phyloP scores from a whole-genome alignment of 2,797 vertebrate genomes.

The Crenuchus spilurus region DNA sequence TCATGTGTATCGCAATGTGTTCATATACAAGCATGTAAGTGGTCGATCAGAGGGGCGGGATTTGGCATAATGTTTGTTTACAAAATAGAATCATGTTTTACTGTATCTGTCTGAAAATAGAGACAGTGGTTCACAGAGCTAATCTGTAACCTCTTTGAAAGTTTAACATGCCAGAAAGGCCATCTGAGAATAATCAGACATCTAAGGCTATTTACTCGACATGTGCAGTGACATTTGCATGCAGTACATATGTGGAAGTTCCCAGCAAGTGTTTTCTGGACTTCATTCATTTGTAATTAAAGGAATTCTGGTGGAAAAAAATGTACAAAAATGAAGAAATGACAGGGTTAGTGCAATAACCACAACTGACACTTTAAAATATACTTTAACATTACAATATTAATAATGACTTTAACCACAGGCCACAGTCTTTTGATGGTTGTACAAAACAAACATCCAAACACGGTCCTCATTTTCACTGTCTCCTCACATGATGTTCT shows the following conservation, averaged over 20 bases:
- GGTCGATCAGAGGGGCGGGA: constrained; percentile 10
- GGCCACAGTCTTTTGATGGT: constrained; percentile 57
- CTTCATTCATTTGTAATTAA: constrained; percentile 37
- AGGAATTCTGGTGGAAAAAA: constrained; percentile 41
- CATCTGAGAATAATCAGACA: constrained; percentile 26
- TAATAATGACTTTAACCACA: constrained; percentile 62
- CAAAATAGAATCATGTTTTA: constrained; percentile 37
- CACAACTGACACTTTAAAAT: constrained; percentile 33
- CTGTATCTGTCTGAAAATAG: constrained; percentile 41
- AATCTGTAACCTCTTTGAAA: constrained; percentile 38
- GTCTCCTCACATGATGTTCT: neutral
- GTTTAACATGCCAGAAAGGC: constrained; percentile 32
- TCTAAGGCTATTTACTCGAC: constrained; percentile 29
- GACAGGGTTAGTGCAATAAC: constrained; percentile 62
- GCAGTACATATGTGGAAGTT: constrained; percentile 17
- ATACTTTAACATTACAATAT: constrained; percentile 68
- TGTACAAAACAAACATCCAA: constrained; percentile 36
- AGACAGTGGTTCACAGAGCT: constrained; percentile 24
- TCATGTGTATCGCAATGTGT: constrained; percentile 14
- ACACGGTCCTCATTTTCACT: neutral
- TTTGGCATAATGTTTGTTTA: constrained; percentile 35
- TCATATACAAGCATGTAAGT: constrained; percentile 16
- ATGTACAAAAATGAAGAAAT: no score
- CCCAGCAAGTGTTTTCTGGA: constrained; percentile 46
- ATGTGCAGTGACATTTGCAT: constrained; percentile 31